Evolutionary conservation across 2,888 invertebrate species (phyloP), one percentile per base, ranked within the genome.

Genomic region (Sisyra terminalis): DNA sequence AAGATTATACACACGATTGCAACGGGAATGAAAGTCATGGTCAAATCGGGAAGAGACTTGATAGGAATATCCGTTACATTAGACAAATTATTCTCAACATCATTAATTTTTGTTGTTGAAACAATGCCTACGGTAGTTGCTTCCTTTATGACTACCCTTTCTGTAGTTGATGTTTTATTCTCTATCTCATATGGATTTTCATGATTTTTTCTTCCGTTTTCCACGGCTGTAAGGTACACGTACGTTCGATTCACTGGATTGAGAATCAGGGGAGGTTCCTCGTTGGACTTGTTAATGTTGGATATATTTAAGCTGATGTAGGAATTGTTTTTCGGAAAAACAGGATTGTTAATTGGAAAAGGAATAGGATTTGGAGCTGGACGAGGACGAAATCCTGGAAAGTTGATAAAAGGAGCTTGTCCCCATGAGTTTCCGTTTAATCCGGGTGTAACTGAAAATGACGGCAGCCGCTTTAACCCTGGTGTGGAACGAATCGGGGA

Each of bases 1-100:
- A 85, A 73, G 39, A 87, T 65, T 3, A 70, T 76, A 51, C 75
- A 75, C 39, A 84, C 73, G 8, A 78, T 76, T 16, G 78, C 66
- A 39, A 85, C 64, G 2, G 85, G 81, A 51, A 85, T 71, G 39
- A 85, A 63, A 35, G 82, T 77, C 48, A 75, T 64, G 34, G 77
- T 66, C 36, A 78, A 60, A 48, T 76, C 74, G 41, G 63, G 65
- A 1, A 60, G 57, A 10, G 65, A 54, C 47, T 65, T 64, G 5
- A 67, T 62, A 29, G 67, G 61, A 42, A 61, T 50, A 46, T 60
- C 57, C 5, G 45, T 44, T 6, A 50, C 47, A 29, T 42, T 42
- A 39, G 39, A 15, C n/a, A 13, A 7, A 34, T 34, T 34, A 14
- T 34, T 34, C 34, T 34, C 34, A 14, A 11, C 13, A 34, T 36